These are phyloP conservation scores for Medauroidea extradentata DNA, from an alignment of 1,140 invertebrate genomes.

Conservation along the genomic window DNA sequence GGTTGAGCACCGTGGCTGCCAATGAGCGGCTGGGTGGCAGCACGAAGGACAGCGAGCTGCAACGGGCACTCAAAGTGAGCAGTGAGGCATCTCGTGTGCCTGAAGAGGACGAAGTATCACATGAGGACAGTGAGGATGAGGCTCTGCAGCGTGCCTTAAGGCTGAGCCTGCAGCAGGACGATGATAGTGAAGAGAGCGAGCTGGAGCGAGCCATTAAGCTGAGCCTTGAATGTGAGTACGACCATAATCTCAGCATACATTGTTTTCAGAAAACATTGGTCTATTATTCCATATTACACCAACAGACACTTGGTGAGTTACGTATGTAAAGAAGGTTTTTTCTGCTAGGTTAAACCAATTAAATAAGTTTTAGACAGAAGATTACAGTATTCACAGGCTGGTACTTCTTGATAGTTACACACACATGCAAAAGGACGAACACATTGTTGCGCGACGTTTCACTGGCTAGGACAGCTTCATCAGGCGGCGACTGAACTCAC, in stretches of 20 bases:
- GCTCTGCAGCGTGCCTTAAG: conserved; percentile 32
- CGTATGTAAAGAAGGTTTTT: neutral
- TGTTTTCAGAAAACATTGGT: neutral
- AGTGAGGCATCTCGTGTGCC: conserved; percentile 6
- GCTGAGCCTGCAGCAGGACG: conserved; percentile 37
- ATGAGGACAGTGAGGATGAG: conserved; percentile 35
- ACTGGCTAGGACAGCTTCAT: too few species aligned
- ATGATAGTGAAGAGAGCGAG: conserved; percentile 46
- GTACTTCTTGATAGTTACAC: too few species aligned
- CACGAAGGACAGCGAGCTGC: conserved; percentile 45
- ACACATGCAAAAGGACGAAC: too few species aligned
- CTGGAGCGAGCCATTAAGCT: conserved; percentile 46
- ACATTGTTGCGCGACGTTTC: too few species aligned
- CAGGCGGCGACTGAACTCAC: neutral
- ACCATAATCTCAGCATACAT: neutral
- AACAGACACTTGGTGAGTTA: neutral
- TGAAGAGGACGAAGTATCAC: conserved; percentile 7
- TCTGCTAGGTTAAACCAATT: too few species aligned
- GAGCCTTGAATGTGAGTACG: conserved; percentile 47
- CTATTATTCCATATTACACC: too few species aligned
- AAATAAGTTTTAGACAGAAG: too few species aligned
- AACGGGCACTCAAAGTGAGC: conserved; percentile 47
- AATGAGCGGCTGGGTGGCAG: conserved; percentile 11
- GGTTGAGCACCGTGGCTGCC: conserved; percentile 46
- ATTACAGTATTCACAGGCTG: too few species aligned